Evolutionary conservation across 2,113 vertebrate species (phyloP), one percentile per base, ranked within the genome.

Genomic region (Pycnonotus jocosus): DNA sequence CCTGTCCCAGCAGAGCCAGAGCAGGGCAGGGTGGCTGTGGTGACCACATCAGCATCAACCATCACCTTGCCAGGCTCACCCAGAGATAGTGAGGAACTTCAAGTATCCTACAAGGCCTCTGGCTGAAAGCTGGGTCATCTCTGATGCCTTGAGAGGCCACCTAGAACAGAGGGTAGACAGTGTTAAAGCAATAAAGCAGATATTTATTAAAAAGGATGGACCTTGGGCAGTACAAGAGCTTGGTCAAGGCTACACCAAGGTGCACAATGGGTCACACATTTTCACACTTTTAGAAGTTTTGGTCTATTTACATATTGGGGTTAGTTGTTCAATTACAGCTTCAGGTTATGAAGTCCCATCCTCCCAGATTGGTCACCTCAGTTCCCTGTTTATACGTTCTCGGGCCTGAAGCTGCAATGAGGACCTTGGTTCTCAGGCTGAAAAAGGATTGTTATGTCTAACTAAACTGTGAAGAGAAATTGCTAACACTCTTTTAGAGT

Each of bases 231-330:
- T 11, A 13, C 25, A 30, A 30, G 9, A 79, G 38, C 19, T 38
- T 6, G 4, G 31, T 31, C 1, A 0, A 18, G 18, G 9, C 9
- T 28, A 28, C 31, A 23, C 11, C 15, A 44, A 35, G 38, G 19
- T 35, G 15, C 24, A 35, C 1, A 1, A 14, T 5, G 7, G 6
- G 31, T 44, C 31, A 44, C 15, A 5, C 10, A 5, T 30, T 35
- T 53, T 44, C 31, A 65, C 15, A 28, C 25, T 53, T 79, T 35
- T 30, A 6, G 44, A 23, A 64, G 11, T 44, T 79, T 51, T 42
- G 31, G 30, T 78, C 5, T 10, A 61, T 50, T 77, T 27, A 4
- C 24, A 53, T 35, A 11, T 30, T 64, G 38, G 31, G 11, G 9
- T 65, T 79, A 79, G 44, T 64, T 65, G 38, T 44, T 38, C 60